Conservation (phyloP, 1,140 invertebrate genomes). For the Hyles vespertilio region DNA sequence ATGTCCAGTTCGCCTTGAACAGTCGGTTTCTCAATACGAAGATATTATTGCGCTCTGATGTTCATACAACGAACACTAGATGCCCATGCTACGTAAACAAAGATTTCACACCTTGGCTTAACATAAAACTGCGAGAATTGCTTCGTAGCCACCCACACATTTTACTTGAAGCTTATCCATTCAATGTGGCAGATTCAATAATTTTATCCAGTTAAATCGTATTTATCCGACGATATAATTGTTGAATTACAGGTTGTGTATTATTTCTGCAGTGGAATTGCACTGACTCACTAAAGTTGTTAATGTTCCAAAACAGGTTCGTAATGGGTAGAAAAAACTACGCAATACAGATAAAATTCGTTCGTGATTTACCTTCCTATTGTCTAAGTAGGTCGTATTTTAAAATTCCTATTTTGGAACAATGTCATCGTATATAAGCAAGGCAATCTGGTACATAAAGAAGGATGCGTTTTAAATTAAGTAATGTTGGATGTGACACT, state of each 20-base stretch:
- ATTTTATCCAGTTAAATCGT: background rate
- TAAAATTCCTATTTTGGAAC: constrained; percentile 15
- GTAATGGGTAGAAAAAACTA: no score
- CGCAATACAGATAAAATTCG: no score
- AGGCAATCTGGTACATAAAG: constrained; percentile 17
- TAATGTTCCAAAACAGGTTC: no score
- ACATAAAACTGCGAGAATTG: constrained; percentile 37
- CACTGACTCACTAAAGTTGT: no score
- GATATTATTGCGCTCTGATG: constrained; percentile 46
- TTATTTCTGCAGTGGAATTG: no score
- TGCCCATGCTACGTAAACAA: constrained; percentile 39
- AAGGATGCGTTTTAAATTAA: constrained; percentile 2
- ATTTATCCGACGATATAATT: background rate
- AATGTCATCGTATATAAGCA: constrained; percentile 15
- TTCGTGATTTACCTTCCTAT: constrained; percentile 9
- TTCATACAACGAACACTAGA: constrained; percentile 32
- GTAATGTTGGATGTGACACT: background rate
- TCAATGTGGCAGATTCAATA: background rate
- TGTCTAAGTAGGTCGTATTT: constrained; percentile 8
- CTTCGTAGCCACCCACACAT: constrained; percentile 29
- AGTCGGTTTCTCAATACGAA: constrained; percentile 47
- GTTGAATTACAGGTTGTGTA: no score
- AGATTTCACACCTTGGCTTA: constrained; percentile 28
- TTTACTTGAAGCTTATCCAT: background rate
- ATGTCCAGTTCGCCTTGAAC: constrained; percentile 61